phyloP scores from a whole-genome alignment of 2,113 vertebrate genomes.

The Pionites leucogaster region DNA sequence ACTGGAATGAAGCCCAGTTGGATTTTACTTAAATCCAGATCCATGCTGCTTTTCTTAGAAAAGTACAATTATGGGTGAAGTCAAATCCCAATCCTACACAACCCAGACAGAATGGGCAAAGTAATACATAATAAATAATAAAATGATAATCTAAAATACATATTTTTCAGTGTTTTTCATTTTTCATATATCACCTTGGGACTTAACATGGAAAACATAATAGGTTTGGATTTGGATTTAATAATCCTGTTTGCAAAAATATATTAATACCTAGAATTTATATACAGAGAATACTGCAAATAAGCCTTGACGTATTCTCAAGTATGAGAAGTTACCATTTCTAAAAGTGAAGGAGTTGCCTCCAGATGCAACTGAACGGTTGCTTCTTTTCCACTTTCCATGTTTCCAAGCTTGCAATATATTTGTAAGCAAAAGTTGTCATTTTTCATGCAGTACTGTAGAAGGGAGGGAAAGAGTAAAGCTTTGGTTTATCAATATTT shows the following conservation, averaged over 20 bases:
- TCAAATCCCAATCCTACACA: slow-evolving; percentile 2
- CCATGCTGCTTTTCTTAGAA: not conserved
- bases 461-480: slow-evolving; percentile 20
- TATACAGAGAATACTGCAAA: not conserved
- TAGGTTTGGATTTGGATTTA: not conserved
- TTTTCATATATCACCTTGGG: not conserved
- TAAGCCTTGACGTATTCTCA: not conserved
- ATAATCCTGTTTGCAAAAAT: not conserved
- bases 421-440: slow-evolving; percentile 84
- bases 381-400: slow-evolving; percentile 87
- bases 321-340: slow-evolving; percentile 71
- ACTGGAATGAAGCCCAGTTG: slow-evolving; percentile 24
- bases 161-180: not conserved
- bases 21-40: slow-evolving; percentile 19
- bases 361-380: slow-evolving; percentile 82
- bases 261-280: not conserved
- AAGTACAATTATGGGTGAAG: slow-evolving; percentile 19
- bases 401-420: slow-evolving; percentile 84
- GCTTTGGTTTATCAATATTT: not conserved
- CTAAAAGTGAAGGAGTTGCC: slow-evolving; percentile 82
- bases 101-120: not conserved
- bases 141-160: not conserved
- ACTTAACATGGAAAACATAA: not conserved
- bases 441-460: slow-evolving; percentile 83
- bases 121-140: not conserved